A percentile compares a stretch with the other conserved stretches of the same genome.
Evolutionary conservation across 2,888 invertebrate species (phyloP).

Genomic region (Malachius bipustulatus): DNA sequence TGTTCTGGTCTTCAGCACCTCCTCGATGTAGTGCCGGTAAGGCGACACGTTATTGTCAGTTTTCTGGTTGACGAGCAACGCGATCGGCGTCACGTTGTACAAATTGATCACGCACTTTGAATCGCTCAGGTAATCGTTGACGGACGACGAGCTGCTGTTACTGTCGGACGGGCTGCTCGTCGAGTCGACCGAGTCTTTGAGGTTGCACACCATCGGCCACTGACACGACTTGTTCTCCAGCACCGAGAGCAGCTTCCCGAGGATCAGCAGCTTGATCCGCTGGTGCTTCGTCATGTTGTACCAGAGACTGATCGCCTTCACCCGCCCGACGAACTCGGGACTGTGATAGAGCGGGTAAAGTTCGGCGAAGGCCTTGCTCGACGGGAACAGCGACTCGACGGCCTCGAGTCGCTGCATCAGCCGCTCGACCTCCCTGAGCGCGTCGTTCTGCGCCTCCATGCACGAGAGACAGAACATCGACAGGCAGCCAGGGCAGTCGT

Average conservation of each 20-base stretch:
- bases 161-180: conserved; percentile 41
- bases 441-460: conserved; percentile 58
- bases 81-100: conserved; percentile 42
- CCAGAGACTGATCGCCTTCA: conserved; percentile 83
- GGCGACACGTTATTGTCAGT: conserved; percentile 27
- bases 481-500: conserved; percentile 54
- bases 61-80: conserved; percentile 28
- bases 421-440: conserved; percentile 60
- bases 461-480: conserved; percentile 61
- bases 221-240: conserved; percentile 28
- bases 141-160: conserved; percentile 32
- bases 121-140: conserved; percentile 23
- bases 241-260: conserved; percentile 44
- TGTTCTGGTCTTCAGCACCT: conserved; percentile 77
- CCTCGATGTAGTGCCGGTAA: conserved; percentile 69
- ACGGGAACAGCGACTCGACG: conserved; percentile 74
- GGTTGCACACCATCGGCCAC: conserved; percentile 26
- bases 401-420: conserved; percentile 61
- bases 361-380: conserved; percentile 63
- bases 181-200: conserved; percentile 20
- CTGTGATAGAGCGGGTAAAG: conserved; percentile 61
- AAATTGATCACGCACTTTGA: conserved; percentile 24
- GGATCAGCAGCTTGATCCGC: conserved; percentile 63
- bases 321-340: conserved; percentile 49
- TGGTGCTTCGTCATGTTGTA: conserved; percentile 80